phyloP scores from a whole-genome alignment of 1,140 invertebrate genomes.

The Megalonaias nervosa region DNA sequence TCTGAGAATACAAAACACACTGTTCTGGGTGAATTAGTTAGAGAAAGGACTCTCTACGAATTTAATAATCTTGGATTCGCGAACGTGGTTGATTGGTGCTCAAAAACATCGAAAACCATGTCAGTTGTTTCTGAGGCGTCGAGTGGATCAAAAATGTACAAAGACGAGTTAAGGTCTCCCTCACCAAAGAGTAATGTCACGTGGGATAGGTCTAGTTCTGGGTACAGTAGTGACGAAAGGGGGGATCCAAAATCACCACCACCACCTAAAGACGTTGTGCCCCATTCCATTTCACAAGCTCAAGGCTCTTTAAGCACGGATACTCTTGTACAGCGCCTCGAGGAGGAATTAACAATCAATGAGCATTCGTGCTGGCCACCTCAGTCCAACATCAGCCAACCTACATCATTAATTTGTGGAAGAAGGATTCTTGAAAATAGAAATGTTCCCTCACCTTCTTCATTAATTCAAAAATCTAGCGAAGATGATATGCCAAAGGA shows the following conservation, averaged over 20 bases:
- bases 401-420: no score
- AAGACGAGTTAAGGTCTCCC: constrained; percentile 24
- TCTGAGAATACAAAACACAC: not conserved
- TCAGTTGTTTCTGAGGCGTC: constrained; percentile 9
- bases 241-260: constrained; percentile 26
- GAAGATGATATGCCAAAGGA: no score
- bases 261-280: not conserved
- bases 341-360: no score
- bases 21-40: not conserved
- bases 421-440: no score
- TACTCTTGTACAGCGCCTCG: no score
- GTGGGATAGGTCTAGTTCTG: constrained; percentile 31
- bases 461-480: no score
- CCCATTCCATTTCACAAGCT: no score
- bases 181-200: constrained; percentile 34
- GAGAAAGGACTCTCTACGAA: constrained; percentile 9
- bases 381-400: no score
- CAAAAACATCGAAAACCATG: constrained; percentile 22
- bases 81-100: constrained; percentile 31
- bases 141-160: not conserved
- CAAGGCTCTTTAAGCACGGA: no score
- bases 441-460: no score
- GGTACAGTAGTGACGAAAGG: constrained; percentile 34
- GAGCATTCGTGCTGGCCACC: no score
- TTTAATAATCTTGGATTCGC: constrained; percentile 14